phyloP scores from a whole-genome alignment of 2,797 vertebrate species.

The Sparus aurata region DNA sequence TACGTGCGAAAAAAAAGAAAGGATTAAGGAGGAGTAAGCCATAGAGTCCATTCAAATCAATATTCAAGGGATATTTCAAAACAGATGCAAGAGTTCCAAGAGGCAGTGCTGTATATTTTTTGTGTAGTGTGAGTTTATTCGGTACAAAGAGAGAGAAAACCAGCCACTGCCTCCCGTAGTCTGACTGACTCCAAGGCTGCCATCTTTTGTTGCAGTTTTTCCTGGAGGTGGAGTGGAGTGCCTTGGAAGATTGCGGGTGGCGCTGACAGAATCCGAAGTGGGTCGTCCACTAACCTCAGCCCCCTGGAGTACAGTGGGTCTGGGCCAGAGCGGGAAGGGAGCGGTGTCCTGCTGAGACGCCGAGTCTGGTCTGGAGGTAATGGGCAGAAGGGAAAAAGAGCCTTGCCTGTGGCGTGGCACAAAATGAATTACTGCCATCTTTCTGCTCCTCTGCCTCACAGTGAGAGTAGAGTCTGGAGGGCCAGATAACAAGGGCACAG shows the following conservation, averaged over 20 bases:
- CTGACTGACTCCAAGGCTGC: constrained; percentile 38
- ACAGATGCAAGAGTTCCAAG: background rate
- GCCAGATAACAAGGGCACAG: constrained; percentile 81
- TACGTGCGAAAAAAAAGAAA: background rate
- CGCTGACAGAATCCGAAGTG: constrained; percentile 67
- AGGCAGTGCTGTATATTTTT: constrained; percentile 10
- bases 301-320: constrained; percentile 59
- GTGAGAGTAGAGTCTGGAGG: constrained; percentile 74
- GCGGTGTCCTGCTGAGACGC: constrained; percentile 66
- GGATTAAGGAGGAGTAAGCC: background rate
- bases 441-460: constrained; percentile 78
- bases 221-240: constrained; percentile 48
- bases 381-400: constrained; percentile 67
- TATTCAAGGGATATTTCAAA: constrained; percentile 4
- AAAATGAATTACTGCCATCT: constrained; percentile 80
- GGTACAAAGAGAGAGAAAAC: constrained; percentile 26
- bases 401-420: constrained; percentile 74
- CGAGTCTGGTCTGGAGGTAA: constrained; percentile 76
- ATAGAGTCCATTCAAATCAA: background rate
- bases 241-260: constrained; percentile 56
- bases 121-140: constrained; percentile 21
- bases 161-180: constrained; percentile 15
- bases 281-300: constrained; percentile 68
- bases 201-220: constrained; percentile 47
- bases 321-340: constrained; percentile 62